Conservation (phyloP, 2,113 vertebrate species). For the Petroica traversi region DNA sequence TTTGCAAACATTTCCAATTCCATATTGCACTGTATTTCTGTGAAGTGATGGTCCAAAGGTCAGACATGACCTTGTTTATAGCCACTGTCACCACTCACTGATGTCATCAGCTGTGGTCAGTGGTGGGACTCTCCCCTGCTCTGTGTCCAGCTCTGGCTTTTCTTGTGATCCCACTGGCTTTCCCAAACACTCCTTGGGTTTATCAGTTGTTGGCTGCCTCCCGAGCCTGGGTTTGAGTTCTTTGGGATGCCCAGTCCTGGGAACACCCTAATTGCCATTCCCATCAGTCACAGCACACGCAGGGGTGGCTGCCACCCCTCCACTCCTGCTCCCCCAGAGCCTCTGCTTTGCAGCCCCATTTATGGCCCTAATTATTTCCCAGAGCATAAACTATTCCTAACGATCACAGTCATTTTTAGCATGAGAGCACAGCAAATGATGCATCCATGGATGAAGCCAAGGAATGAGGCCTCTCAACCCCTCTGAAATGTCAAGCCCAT, state of each 20-base stretch:
- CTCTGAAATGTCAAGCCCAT: neutral
- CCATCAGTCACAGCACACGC: neutral
- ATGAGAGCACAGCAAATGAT: slow-evolving; percentile 36
- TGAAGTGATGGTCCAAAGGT: neutral
- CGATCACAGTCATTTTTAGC: slow-evolving; percentile 15
- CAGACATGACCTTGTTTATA: neutral
- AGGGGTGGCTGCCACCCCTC: neutral
- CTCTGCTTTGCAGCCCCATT: slow-evolving; percentile 44
- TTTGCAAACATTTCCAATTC: neutral
- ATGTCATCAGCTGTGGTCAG: neutral
- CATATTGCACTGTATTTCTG: neutral
- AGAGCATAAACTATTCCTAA: slow-evolving; percentile 53
- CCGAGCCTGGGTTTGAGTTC: neutral
- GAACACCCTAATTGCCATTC: neutral
- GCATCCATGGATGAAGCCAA: neutral
- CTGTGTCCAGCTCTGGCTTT: neutral
- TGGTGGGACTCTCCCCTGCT: no score
- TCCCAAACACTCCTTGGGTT: neutral
- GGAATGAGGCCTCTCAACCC: neutral
- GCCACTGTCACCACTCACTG: neutral
- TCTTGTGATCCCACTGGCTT: neutral
- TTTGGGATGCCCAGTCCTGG: neutral
- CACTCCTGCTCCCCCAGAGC: neutral
- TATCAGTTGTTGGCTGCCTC: neutral
- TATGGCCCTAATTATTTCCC: slow-evolving; percentile 46